Evolutionary conservation across 1,140 invertebrate species (phyloP).

Genomic region (Penaeus japonicus): DNA sequence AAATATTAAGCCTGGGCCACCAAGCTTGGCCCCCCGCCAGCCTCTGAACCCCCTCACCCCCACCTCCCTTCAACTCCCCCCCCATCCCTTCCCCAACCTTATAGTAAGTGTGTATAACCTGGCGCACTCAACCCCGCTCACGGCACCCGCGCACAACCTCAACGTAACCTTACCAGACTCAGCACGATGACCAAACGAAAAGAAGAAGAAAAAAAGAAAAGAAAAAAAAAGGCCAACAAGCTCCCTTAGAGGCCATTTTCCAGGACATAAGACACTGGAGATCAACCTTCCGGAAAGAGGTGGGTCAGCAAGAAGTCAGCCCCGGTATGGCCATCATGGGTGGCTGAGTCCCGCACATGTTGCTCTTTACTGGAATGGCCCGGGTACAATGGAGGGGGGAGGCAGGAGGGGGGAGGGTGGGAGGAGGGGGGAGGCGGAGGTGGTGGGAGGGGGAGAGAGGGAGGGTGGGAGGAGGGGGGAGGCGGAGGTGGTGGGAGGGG

Average conservation of each 20-base stretch:
- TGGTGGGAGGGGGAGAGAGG: too few relatives aligned
- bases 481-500: too few relatives aligned
- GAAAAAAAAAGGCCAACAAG: background rate
- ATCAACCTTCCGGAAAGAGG: background rate
- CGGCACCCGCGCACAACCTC: background rate
- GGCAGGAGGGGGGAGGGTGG: too few relatives aligned
- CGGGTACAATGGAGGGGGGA: too few relatives aligned
- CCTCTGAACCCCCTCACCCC: background rate
- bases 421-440: too few relatives aligned
- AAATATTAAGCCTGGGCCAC: constrained; percentile 55
- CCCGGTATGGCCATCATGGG: background rate
- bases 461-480: too few relatives aligned
- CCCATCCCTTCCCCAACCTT: background rate
- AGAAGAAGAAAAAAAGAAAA: background rate
- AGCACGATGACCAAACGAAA: too few relatives aligned
- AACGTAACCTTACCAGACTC: background rate
- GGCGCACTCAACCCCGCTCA: background rate
- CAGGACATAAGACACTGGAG: background rate
- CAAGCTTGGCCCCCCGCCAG: constrained; percentile 44
- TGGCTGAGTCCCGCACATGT: background rate
- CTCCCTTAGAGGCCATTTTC: background rate
- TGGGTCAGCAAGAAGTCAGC: background rate
- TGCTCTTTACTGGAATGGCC: background rate
- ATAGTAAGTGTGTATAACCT: background rate
- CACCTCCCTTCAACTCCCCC: background rate